These are phyloP conservation scores for Penaeus chinensis DNA, from an alignment of 1,140 invertebrate species.

Conservation along the genomic window DNA sequence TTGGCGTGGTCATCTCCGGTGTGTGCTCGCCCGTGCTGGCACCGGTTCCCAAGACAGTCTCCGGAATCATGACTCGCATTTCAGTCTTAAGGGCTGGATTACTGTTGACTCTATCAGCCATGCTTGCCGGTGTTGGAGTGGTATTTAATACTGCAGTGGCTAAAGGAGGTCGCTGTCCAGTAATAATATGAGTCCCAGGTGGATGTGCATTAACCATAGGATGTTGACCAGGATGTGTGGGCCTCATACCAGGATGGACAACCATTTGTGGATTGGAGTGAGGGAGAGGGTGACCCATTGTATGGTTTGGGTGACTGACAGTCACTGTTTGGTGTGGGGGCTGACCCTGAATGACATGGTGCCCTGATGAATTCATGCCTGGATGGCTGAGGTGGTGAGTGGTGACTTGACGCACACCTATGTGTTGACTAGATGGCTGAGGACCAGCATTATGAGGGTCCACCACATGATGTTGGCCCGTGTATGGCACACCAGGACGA, in stretches of 20 bases:
- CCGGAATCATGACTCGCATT: slow-evolving; percentile 61
- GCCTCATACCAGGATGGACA: slow-evolving; percentile 48
- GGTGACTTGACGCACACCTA: slow-evolving; percentile 47
- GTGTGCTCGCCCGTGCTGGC: slow-evolving; percentile 71
- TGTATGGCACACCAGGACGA: slow-evolving; percentile 37
- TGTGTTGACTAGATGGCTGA: slow-evolving; percentile 53
- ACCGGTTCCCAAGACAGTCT: slow-evolving; percentile 55
- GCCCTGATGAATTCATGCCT: slow-evolving; percentile 39
- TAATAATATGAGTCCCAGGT: slow-evolving; percentile 30
- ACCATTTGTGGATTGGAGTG: slow-evolving; percentile 35
- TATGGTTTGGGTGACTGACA: slow-evolving; percentile 40
- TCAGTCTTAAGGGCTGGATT: slow-evolving; percentile 56
- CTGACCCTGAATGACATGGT: slow-evolving; percentile 49
- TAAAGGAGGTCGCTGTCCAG: slow-evolving; percentile 30
- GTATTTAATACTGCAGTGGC: slow-evolving; percentile 31
- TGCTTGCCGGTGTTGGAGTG: slow-evolving; percentile 40
- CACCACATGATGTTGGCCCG: slow-evolving; percentile 29
- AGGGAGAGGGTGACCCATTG: slow-evolving; percentile 32
- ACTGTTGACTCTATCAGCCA: slow-evolving; percentile 52
- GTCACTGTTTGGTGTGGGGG: slow-evolving; percentile 29
- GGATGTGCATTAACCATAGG: slow-evolving; percentile 41
- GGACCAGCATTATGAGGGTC: slow-evolving; percentile 14
- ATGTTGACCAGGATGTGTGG: slow-evolving; percentile 50
- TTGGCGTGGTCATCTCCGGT: slow-evolving; percentile 67
- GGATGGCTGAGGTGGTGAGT: slow-evolving; percentile 51